Base-by-base conservation (phyloP, 2,113 vertebrate species). In the Zosterops borbonicus region DNA sequence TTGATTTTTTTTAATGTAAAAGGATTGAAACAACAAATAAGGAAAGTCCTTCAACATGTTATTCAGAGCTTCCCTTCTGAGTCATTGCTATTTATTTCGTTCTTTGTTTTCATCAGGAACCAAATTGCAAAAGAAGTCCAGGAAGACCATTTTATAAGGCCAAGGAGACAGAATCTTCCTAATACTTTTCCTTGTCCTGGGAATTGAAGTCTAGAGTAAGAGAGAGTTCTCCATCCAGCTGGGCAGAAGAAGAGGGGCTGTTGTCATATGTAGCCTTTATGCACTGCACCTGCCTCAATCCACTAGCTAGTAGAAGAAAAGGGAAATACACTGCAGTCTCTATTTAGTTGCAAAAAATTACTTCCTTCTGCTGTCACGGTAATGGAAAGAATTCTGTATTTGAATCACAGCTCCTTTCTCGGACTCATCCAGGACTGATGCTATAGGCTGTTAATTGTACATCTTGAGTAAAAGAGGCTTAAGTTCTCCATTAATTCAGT, bases 321-420 rank as follows among this genome's bases (percentile, higher is more conserved):
- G 21, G 35, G 44, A 78, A 87, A 52, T 75, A 89, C 78, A 81
- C 37, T 94, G 41, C 18, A 84, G 25, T 82, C 50, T 95, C 58
- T 96, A 33, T 94, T 91, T 39, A 82, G 44, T 35, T 91, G 89
- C 41, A 85, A 16, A 87, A 87, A 92, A 92, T 89, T 15, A 52
- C 83, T 92, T 95, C 52, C 69, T 83, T 89, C 70, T 13, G 53
- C 49, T 3, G 4, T 68, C 62, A 58, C 9, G 1, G 31, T 70
- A 90, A 88, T 63, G 59, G 68, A 90, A 93, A 85, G 47, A 67
- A 83, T 63, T 75, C 69, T 81, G 29, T 88, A 42, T 79, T 79
- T 83, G 41, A 94, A 60, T 77, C 64, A 50, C 50, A 64, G 56
- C 91, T 95, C 56, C 41, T 91, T 92, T 73, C 31, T 71, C 74